These are phyloP conservation scores for Liparis tanakae DNA, from an alignment of 2,797 vertebrate genomes.

Conservation along the genomic window DNA sequence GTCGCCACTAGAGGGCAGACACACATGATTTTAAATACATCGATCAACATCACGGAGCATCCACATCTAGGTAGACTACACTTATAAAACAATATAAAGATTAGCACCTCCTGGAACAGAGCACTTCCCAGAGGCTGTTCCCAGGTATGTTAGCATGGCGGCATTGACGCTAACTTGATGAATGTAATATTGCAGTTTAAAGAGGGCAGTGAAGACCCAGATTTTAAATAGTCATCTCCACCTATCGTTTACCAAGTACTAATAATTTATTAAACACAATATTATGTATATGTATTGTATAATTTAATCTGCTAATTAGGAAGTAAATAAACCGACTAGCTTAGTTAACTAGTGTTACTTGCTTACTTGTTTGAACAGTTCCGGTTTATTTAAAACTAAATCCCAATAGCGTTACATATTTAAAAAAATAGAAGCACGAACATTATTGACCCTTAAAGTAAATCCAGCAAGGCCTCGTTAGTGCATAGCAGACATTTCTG, in stretches of 20 bases:
- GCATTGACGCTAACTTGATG: background rate
- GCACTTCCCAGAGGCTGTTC: background rate
- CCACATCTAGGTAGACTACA: background rate
- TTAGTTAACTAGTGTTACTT: background rate
- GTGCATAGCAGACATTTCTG: background rate
- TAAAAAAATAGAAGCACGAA: background rate
- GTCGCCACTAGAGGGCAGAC: background rate
- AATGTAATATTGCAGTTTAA: background rate
- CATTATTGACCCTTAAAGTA: background rate
- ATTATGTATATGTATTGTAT: background rate
- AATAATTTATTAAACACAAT: background rate
- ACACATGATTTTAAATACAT: background rate
- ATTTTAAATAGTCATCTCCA: background rate
- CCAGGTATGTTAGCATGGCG: background rate
- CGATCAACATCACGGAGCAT: background rate
- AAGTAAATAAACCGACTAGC: background rate
- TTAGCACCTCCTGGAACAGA: background rate
- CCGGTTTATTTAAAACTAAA: background rate
- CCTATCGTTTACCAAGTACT: background rate
- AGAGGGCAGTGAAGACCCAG: background rate
- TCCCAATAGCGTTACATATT: background rate
- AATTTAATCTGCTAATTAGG: background rate
- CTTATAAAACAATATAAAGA: background rate
- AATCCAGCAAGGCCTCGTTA: background rate
- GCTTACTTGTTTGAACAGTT: background rate